A percentile compares a stretch with the other conserved stretches of the same genome.
Conservation (phyloP, 1,140 invertebrate genomes). For the Aleiodes sp. region DNA sequence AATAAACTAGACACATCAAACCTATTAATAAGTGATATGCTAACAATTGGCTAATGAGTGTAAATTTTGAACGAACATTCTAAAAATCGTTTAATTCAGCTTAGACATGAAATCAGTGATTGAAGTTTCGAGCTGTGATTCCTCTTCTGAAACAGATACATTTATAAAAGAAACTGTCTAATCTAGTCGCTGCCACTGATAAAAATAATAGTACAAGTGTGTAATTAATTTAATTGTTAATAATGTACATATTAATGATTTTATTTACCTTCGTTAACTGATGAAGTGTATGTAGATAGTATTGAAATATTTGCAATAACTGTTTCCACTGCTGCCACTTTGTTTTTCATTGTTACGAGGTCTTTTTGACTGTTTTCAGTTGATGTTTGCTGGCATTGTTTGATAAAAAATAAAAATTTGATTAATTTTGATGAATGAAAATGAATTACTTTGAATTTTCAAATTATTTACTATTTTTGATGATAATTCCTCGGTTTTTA, state of each 20-base stretch:
- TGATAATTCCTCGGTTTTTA: neutral
- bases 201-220: neutral
- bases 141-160: constrained; percentile 28
- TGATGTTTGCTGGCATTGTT: constrained; percentile 21
- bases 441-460: too few species aligned
- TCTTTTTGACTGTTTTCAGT: constrained; percentile 3
- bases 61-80: constrained; percentile 21
- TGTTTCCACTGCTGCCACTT: neutral
- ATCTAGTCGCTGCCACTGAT: neutral
- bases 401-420: neutral
- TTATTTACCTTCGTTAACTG: neutral
- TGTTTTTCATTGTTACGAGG: constrained; percentile 5
- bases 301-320: neutral
- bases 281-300: neutral
- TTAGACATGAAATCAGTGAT: constrained; percentile 15
- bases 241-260: neutral
- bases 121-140: constrained; percentile 6
- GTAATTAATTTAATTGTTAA: neutral
- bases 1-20: constrained; percentile 45
- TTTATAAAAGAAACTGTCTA: neutral
- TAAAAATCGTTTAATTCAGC: constrained; percentile 18
- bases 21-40: constrained; percentile 27
- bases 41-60: constrained; percentile 31
- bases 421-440: neutral
- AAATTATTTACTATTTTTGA: neutral